Evolutionary conservation across 2,888 invertebrate species (phyloP).

Genomic region (Nezara viridula): DNA sequence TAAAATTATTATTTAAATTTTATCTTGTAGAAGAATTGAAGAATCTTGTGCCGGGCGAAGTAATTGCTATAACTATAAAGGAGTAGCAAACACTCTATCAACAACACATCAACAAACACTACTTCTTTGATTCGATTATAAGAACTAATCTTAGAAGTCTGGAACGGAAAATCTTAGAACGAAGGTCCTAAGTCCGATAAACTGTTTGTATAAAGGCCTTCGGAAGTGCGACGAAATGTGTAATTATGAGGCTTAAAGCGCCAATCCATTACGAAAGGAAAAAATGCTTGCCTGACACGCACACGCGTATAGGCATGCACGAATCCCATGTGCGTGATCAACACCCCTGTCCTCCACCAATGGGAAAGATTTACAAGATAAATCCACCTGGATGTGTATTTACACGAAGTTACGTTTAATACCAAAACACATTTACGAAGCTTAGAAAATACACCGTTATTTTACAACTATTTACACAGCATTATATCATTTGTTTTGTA

Average conservation of each 20-base stretch:
- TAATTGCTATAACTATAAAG: too few species aligned
- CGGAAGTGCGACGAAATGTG: conserved; percentile 27
- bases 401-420: not conserved
- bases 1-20: too few species aligned
- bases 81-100: too few species aligned
- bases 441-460: not conserved
- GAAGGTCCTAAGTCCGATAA: too few species aligned
- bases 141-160: too few species aligned
- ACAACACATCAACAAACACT: too few species aligned
- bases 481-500: not conserved
- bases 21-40: too few species aligned
- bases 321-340: conserved; percentile 37
- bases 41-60: too few species aligned
- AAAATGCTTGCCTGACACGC: conserved; percentile 15
- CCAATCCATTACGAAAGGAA: conserved; percentile 8
- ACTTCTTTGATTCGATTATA: too few species aligned
- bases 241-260: conserved; percentile 40
- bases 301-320: conserved; percentile 48
- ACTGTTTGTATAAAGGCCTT: conserved; percentile 5
- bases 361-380: conserved; percentile 35
- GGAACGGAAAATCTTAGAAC: too few species aligned
- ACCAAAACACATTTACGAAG: not conserved
- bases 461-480: not conserved
- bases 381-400: conserved; percentile 30
- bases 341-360: not conserved